These are phyloP conservation scores for Acronicta leporina DNA, from an alignment of 2,888 invertebrate genomes.

Conservation along the genomic window DNA sequence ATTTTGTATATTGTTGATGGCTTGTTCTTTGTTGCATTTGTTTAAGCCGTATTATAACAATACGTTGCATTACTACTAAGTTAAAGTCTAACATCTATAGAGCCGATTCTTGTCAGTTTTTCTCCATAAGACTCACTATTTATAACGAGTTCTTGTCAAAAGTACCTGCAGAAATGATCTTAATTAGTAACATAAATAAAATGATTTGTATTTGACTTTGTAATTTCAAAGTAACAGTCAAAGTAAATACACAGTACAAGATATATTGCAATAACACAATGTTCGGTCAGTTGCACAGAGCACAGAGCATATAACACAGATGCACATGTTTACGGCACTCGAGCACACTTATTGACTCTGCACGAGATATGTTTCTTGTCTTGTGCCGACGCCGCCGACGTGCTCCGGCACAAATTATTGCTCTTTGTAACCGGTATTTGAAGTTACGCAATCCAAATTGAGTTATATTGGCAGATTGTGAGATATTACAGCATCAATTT, in stretches of 20 bases:
- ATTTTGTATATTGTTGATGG: no score
- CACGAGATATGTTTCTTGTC: constrained; percentile 51
- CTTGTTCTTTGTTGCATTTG: no score
- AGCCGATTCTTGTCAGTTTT: no score
- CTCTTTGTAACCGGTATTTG: constrained; percentile 24
- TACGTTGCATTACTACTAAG: no score
- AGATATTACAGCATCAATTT: background rate
- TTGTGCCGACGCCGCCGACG: constrained; percentile 24
- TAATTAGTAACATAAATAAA: no score
- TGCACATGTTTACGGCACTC: constrained; percentile 37
- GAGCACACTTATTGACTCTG: constrained; percentile 49
- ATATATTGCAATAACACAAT: constrained; percentile 18
- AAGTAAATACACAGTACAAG: background rate
- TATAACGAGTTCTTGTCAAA: no score
- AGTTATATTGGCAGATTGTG: constrained; percentile 10
- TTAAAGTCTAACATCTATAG: no score
- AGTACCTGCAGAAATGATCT: no score
- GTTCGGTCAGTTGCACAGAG: constrained; percentile 14
- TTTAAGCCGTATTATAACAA: no score
- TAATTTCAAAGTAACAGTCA: no score
- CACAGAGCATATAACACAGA: constrained; percentile 22
- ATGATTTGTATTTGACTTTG: no score
- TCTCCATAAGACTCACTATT: no score
- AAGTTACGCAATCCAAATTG: constrained; percentile 7
- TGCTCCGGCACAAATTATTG: constrained; percentile 49